Evolutionary conservation across 2,888 invertebrate species (phyloP), one percentile per base, ranked within the genome.

Genomic region (Helleia helle): DNA sequence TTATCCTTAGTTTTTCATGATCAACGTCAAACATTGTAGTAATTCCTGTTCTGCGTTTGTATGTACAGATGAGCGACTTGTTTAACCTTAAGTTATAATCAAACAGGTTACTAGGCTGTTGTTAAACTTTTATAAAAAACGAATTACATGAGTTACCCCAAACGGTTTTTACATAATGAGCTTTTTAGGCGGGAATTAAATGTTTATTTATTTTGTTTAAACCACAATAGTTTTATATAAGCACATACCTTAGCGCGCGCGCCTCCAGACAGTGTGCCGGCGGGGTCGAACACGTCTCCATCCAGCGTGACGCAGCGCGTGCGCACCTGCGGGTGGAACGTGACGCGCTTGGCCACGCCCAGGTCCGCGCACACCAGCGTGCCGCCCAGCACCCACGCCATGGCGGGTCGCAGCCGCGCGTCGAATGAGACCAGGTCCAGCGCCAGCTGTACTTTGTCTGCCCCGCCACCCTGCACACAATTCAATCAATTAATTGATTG

Each of bases 251-350:
- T 87, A 3, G 86, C 84, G 27, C 84, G 64, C 0, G 93, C 88
- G 64, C 99, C 99, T 59, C 99, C 99, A 41, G 94, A 91, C 24
- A 99, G 84, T 5, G 92, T 92, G 55, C 99, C 99, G 38, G 91
- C 86, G 0, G 99, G 97, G 76, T 97, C 96, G 52, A 93, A 92
- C 24, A 93, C 90, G 69, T 99, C 98, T 0, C 99, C 99, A 51
- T 95, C 95, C 3, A 95, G 71, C 1, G 99, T 97, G 13, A 99
- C 95, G 59, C 90, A 89, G 47, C 90, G 89, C 25, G 87, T 87
- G 52, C 83, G 79, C 43, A 94, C 89, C 36, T 79, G 71, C 7
- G 86, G 86, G 71, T 96, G 88, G 73, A 92, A 96, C 3, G 94
- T 91, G 2, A 97, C 90, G 71, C 88, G 87, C 66, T 90, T 91